phyloP scores from a whole-genome alignment of 2,888 invertebrate genomes.

The Bruchidius siliquastri region DNA sequence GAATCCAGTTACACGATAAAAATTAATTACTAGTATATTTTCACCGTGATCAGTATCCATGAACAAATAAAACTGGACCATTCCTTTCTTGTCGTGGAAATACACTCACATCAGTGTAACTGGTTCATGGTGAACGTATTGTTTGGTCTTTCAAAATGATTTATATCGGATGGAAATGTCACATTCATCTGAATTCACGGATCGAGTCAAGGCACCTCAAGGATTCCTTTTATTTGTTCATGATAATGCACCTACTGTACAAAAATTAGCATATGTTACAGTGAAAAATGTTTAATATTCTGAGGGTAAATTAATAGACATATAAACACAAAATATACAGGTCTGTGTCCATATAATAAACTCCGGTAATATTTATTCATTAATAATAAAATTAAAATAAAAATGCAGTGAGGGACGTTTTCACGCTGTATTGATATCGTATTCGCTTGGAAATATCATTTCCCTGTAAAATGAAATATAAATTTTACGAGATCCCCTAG shows the following conservation, averaged over 20 bases:
- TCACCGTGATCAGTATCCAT: not conserved
- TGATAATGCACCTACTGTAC: not conserved
- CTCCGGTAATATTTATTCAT: no score
- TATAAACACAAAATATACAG: no score
- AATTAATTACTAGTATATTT: not conserved
- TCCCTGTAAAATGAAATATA: no score
- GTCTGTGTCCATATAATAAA: no score
- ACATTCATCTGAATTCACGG: not conserved
- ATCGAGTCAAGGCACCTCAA: not conserved
- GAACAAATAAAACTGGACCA: not conserved
- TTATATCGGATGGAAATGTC: not conserved
- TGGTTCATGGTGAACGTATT: not conserved
- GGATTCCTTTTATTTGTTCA: not conserved
- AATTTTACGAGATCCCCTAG: no score
- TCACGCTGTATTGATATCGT: no score
- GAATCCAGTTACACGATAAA: not conserved
- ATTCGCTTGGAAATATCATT: no score
- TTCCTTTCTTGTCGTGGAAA: not conserved
- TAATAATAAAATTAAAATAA: no score
- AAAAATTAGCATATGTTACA: no score
- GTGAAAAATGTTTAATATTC: no score
- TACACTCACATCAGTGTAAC: not conserved
- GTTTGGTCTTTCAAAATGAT: not conserved
- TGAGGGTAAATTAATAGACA: no score
- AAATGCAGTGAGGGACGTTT: no score